Evolutionary conservation across 2,888 invertebrate genomes (phyloP).

Genomic region (Torymus texanus): DNA sequence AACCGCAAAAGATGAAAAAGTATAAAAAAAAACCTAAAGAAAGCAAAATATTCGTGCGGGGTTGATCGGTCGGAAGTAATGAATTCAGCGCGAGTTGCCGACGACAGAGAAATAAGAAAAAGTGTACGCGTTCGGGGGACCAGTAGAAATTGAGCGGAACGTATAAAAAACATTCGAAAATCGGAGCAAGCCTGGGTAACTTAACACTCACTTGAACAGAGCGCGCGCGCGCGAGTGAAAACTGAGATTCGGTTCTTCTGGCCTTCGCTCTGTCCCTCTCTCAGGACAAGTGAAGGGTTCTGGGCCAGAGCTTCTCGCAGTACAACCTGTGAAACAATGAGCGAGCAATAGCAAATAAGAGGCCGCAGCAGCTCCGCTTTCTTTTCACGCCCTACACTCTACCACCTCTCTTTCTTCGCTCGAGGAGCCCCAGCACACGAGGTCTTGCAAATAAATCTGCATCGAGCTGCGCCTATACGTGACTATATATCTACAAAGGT

Average conservation of each 20-base stretch:
- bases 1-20: not conserved
- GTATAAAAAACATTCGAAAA: conserved; percentile 52
- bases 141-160: conserved; percentile 62
- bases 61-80: conserved; percentile 42
- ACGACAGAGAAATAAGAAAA: conserved; percentile 22
- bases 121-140: conserved; percentile 49
- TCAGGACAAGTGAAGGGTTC: not conserved
- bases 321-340: conserved; percentile 24
- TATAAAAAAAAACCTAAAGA: not conserved
- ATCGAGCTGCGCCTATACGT: not conserved
- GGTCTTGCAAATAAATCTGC: conserved; percentile 48
- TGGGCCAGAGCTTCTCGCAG: conserved; percentile 28
- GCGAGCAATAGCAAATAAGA: conserved; percentile 1
- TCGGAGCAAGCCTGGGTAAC: conserved; percentile 66
- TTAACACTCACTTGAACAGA: conserved; percentile 69
- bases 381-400: too few relatives aligned
- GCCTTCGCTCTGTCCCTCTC: not conserved
- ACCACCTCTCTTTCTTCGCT: not conserved
- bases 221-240: conserved; percentile 68
- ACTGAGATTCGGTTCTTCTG: conserved; percentile 52
- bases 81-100: conserved; percentile 25
- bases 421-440: not conserved
- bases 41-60: conserved; percentile 11
- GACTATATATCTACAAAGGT: too few relatives aligned
- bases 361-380: not conserved